Conservation (phyloP, 2,113 vertebrate species). For the Cnemophilus loriae region DNA sequence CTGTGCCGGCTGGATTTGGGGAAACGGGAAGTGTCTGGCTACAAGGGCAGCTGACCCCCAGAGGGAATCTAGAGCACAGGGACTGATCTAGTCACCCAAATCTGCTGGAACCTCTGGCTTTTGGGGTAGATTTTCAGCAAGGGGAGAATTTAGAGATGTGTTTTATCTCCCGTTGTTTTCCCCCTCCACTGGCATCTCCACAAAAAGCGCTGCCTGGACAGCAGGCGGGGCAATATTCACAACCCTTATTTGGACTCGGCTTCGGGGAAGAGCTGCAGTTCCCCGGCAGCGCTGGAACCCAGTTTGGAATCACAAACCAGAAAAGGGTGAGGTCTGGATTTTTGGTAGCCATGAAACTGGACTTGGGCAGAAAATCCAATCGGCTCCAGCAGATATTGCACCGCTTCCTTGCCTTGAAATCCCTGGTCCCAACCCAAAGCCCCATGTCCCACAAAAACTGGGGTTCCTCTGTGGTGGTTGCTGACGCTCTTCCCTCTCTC, state of each 20-base stretch:
- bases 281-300: fast-evolving
- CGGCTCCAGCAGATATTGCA: fast-evolving
- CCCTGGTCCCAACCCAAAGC: fast-evolving
- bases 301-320: not conserved
- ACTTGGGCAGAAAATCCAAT: not conserved
- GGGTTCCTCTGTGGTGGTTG: not conserved
- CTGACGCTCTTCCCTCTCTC: not conserved
- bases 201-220: not conserved
- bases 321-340: not conserved
- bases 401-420: not conserved
- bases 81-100: not conserved
- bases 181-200: not conserved
- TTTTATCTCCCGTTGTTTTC: not conserved
- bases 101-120: not conserved
- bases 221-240: fast-evolving
- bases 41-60: fast-evolving
- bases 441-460: fast-evolving
- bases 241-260: not conserved
- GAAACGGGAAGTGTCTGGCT: fast-evolving
- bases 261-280: not conserved
- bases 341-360: not conserved
- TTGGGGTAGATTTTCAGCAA: not conserved
- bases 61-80: fast-evolving
- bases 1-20: not conserved
- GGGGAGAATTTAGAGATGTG: not conserved